These are phyloP conservation scores for Hemicrepidius hirtus DNA, from an alignment of 2,888 invertebrate genomes.

Conservation along the genomic window DNA sequence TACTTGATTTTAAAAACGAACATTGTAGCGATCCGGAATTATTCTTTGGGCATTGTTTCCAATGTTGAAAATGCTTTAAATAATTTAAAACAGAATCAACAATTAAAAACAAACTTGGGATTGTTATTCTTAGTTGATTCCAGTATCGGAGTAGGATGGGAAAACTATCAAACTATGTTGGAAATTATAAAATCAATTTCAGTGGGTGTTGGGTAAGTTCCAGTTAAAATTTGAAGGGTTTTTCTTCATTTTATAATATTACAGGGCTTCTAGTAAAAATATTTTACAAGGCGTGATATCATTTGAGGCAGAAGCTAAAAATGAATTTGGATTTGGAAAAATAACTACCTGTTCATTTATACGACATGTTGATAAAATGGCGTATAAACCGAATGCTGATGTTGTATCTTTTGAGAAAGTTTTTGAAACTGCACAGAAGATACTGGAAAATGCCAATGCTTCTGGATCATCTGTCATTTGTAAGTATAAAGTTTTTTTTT, in stretches of 20 bases:
- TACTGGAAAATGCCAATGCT: neutral
- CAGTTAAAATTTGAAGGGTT: too few relatives aligned
- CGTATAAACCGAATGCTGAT: neutral
- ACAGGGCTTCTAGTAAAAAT: neutral
- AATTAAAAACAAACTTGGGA: neutral
- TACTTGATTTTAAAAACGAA: neutral
- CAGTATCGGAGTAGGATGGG: neutral
- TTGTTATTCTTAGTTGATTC: conserved; percentile 6
- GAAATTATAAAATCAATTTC: conserved; percentile 12
- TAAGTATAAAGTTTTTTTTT: too few relatives aligned
- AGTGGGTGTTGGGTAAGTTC: conserved; percentile 2
- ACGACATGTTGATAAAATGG: conserved; percentile 4
- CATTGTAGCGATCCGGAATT: neutral
- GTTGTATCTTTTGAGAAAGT: conserved; percentile 3
- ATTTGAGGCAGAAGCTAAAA: conserved; percentile 6
- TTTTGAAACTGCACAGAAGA: neutral
- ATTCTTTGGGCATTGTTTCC: neutral
- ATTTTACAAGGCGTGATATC: neutral
- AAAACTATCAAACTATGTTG: neutral
- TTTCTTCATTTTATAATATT: too few relatives aligned
- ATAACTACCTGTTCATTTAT: conserved; percentile 5
- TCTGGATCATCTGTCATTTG: neutral
- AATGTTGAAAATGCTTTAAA: neutral
- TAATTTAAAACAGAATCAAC: neutral
- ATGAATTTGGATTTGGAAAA: neutral